These are phyloP conservation scores for Plutomurus gul DNA, from an alignment of 1,140 invertebrate species.

Conservation along the genomic window DNA sequence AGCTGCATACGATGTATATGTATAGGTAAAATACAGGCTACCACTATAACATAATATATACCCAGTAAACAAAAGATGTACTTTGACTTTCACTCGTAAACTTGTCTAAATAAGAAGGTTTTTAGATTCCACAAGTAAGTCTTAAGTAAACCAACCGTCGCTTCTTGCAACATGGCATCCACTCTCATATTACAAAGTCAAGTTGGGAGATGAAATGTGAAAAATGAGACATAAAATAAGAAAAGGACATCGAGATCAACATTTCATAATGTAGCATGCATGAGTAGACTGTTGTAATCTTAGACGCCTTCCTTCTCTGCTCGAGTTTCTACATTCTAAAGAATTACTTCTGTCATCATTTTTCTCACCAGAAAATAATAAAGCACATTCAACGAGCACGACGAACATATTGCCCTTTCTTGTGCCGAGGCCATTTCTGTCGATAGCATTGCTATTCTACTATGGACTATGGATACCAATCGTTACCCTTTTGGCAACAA, in stretches of 20 bases:
- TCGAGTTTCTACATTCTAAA: neutral
- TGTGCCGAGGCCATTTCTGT: neutral
- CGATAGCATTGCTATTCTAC: neutral
- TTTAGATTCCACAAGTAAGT: no score
- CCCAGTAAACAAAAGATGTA: no score
- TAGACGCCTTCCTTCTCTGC: neutral
- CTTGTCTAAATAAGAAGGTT: no score
- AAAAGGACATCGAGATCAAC: conserved; percentile 20
- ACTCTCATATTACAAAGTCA: conserved; percentile 13
- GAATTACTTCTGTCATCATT: conserved; percentile 17
- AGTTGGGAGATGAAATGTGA: conserved; percentile 7
- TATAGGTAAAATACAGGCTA: neutral
- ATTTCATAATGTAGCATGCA: conserved; percentile 15
- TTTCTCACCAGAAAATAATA: conserved; percentile 27
- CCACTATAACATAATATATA: no score
- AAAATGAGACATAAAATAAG: conserved; percentile 30
- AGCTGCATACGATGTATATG: no score
- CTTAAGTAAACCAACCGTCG: no score
- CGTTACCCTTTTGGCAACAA: no score
- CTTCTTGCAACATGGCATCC: no score
- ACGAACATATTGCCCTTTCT: neutral
- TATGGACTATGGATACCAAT: no score
- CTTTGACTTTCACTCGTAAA: no score
- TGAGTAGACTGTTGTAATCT: neutral
- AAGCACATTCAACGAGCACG: neutral